Conservation (phyloP, 2,113 vertebrate species). For the Danionella cerebrum region DNA sequence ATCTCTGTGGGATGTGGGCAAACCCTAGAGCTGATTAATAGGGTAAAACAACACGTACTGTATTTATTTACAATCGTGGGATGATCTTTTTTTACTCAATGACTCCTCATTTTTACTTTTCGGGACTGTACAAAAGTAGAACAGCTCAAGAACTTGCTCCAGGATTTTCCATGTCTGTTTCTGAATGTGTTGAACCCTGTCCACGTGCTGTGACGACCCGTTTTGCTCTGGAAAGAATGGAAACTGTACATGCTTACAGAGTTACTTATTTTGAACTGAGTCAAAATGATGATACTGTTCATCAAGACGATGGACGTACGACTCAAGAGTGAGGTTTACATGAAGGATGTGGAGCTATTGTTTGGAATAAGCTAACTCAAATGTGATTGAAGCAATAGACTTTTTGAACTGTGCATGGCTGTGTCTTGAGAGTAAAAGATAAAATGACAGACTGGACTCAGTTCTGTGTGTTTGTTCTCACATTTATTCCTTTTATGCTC, state of each 20-base stretch:
- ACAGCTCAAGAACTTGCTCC: slow-evolving; percentile 34
- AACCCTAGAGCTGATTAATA: too few species aligned
- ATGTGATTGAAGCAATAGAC: slow-evolving; percentile 99
- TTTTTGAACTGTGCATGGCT: slow-evolving; percentile 98
- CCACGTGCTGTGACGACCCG: slow-evolving; percentile 83
- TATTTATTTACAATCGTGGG: too few species aligned
- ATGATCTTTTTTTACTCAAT: too few species aligned
- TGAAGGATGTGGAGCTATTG: slow-evolving; percentile 49
- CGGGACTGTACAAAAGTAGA: neutral
- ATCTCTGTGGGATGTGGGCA: too few species aligned
- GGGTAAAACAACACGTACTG: too few species aligned
- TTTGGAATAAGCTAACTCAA: slow-evolving; percentile 91
- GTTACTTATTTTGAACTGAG: too few species aligned
- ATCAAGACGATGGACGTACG: too few species aligned
- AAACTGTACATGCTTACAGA: slow-evolving; percentile 41
- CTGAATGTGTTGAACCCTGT: slow-evolving; percentile 75
- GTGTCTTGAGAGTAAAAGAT: slow-evolving; percentile 97
- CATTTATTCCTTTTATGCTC: too few species aligned
- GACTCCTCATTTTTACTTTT: too few species aligned
- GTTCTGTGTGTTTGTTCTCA: too few species aligned
- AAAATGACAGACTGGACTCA: slow-evolving; percentile 92
- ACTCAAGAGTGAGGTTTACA: slow-evolving; percentile 37
- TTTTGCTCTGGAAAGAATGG: slow-evolving; percentile 84
- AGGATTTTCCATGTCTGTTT: slow-evolving; percentile 44
- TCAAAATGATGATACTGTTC: too few species aligned